phyloP scores from a whole-genome alignment of 2,888 invertebrate genomes.

The Eupithecia insigniata region DNA sequence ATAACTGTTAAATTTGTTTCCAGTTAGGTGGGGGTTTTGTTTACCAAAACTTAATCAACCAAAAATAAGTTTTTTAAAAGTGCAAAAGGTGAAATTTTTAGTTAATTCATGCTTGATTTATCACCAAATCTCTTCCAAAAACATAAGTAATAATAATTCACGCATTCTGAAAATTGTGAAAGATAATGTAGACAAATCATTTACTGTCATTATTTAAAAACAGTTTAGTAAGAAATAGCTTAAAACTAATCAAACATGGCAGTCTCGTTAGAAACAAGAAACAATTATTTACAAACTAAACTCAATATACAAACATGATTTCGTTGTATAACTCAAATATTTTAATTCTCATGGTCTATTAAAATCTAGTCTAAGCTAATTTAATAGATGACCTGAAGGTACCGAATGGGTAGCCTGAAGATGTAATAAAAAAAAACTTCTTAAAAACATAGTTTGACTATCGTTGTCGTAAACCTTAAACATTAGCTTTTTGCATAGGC shows the following conservation, averaged over 20 bases:
- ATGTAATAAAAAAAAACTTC: not conserved
- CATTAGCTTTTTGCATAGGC: not conserved
- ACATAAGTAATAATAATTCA: not conserved
- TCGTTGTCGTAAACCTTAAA: not conserved
- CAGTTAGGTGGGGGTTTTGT: conserved; percentile 55
- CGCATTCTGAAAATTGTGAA: not conserved
- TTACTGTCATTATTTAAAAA: not conserved
- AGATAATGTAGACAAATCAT: not conserved
- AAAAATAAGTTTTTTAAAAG: conserved; percentile 1
- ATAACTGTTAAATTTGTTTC: conserved; percentile 22
- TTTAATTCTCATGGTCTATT: not conserved
- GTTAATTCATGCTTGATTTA: not conserved
- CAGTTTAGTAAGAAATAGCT: conserved; percentile 41
- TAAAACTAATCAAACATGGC: conserved; percentile 66
- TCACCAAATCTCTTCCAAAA: not conserved
- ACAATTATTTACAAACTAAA: conserved; percentile 70
- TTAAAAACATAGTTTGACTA: conserved; percentile 1
- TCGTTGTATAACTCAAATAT: not conserved
- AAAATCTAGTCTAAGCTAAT: conserved; percentile 6
- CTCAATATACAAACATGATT: conserved; percentile 60
- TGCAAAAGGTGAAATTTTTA: not conserved
- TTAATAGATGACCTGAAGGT: conserved; percentile 1
- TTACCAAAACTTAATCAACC: conserved; percentile 12
- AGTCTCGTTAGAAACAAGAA: conserved; percentile 57
- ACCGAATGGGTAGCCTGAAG: conserved; percentile 13